A percentile compares a stretch with the other conserved stretches of the same genome.
phyloP scores from a whole-genome alignment of 2,888 invertebrate genomes.

The Xestia xanthographa region DNA sequence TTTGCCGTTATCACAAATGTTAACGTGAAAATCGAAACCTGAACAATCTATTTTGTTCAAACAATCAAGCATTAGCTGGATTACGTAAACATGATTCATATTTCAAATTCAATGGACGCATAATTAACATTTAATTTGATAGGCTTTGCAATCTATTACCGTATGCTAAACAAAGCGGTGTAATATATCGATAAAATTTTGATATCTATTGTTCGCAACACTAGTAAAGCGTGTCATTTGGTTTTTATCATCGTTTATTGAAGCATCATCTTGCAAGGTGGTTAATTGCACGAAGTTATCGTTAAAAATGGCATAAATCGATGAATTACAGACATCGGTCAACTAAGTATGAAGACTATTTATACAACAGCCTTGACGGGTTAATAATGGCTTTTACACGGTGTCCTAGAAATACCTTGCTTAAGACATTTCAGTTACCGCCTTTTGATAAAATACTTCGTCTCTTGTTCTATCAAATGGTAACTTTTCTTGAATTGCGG shows the following conservation, averaged over 20 bases:
- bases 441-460: background rate
- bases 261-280: slow-evolving; percentile 73
- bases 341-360: slow-evolving; percentile 36
- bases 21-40: slow-evolving; percentile 19
- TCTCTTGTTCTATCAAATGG: background rate
- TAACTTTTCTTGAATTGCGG: background rate
- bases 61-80: slow-evolving; percentile 46
- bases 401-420: background rate
- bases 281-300: slow-evolving; percentile 70
- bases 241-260: slow-evolving; percentile 79
- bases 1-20: slow-evolving; percentile 33
- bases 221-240: slow-evolving; percentile 78
- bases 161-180: slow-evolving; percentile 42
- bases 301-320: slow-evolving; percentile 55
- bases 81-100: slow-evolving; percentile 56
- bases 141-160: slow-evolving; percentile 47
- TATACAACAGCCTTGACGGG: slow-evolving; percentile 28
- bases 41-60: slow-evolving; percentile 48
- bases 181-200: slow-evolving; percentile 68
- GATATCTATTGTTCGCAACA: slow-evolving; percentile 66
- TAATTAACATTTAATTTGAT: slow-evolving; percentile 59
- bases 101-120: slow-evolving; percentile 53
- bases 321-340: slow-evolving; percentile 38
- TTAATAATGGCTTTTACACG: slow-evolving; percentile 21
- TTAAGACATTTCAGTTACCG: background rate